Percentiles rank a stretch among this genome's conserved stretches.
These are phyloP conservation scores for Dendrocincla tyrannina DNA, from an alignment of 2,797 vertebrate species.

Conservation along the genomic window DNA sequence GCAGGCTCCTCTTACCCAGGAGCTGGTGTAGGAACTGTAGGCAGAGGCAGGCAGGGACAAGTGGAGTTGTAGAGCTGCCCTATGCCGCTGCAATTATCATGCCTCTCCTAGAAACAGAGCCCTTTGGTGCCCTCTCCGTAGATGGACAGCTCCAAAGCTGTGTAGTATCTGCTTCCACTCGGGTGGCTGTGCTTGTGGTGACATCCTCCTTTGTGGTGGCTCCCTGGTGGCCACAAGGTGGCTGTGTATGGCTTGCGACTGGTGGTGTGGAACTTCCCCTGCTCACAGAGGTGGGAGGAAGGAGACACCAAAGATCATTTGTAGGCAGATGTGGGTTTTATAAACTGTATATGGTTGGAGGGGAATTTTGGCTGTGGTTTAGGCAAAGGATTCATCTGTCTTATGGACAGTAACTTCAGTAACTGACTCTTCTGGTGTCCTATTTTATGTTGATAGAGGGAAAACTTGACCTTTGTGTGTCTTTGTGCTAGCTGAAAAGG, in stretches of 20 bases:
- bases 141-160: background rate
- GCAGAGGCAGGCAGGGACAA: background rate
- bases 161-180: slow-evolving; percentile 47
- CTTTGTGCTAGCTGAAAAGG: background rate
- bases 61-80: background rate
- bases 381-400: slow-evolving; percentile 32
- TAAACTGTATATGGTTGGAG: background rate
- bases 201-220: background rate
- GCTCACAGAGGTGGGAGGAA: background rate
- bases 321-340: background rate
- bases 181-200: slow-evolving; percentile 10
- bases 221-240: background rate
- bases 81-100: slow-evolving; percentile 54
- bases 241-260: slow-evolving; percentile 28
- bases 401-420: background rate
- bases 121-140: background rate
- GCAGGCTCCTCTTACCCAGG: background rate
- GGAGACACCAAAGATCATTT: background rate
- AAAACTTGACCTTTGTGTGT: background rate
- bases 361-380: slow-evolving; percentile 40
- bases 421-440: background rate
- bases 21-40: background rate
- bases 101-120: slow-evolving; percentile 9
- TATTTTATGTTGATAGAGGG: background rate
- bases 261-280: slow-evolving; percentile 30